Evolutionary conservation across 2,888 invertebrate species (phyloP), one percentile per base, ranked within the genome.

Genomic region (Dryocosmus kuriphilus): DNA sequence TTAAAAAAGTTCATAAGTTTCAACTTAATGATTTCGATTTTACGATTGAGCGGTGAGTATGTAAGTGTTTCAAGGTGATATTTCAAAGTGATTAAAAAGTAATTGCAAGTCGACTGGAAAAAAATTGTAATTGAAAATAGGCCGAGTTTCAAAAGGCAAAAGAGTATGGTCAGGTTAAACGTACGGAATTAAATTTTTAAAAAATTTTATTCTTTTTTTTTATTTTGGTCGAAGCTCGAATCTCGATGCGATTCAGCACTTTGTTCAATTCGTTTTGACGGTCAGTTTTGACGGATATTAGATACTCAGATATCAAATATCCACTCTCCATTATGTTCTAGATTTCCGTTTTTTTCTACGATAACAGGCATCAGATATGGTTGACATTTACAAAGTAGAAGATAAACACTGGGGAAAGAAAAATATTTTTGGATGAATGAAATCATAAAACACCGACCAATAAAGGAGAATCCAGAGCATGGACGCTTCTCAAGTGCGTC

Each of bases 221-320:
- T 11, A 38, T 38, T 38, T 38, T 11, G 63, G n/a, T 22, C 35
- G 4, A 32, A 63, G 35, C 3, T 62, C 32, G 16, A 32, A 35
- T 63, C 63, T 35, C 22, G 0, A 61, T 30, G 27, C 30, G 30
- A 61, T 19, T 19, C 30, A 63, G 63, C 32, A 63, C 63, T 63
- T 63, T 63, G n/a, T 63, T 35, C 22, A 5, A 63, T 63, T 32
- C 63, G 22, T 63, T 35, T 63, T n/a, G n/a, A 32, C 32, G n/a
- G 35, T 63, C 35, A 63, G 4, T 14, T 63, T 35, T 63, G 35
- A 35, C 35, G 32, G 32, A 35, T 63, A 63, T 22, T 24, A 32
- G 35, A 35, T 22, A 32, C 63, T 32, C 9, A 63, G 32, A 32
- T 32, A 27, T 62, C 62, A 2, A 62, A 32, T n/a, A 62, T 32